Evolutionary conservation across 2,888 invertebrate species (phyloP).

Genomic region (Calliopum simillimum): DNA sequence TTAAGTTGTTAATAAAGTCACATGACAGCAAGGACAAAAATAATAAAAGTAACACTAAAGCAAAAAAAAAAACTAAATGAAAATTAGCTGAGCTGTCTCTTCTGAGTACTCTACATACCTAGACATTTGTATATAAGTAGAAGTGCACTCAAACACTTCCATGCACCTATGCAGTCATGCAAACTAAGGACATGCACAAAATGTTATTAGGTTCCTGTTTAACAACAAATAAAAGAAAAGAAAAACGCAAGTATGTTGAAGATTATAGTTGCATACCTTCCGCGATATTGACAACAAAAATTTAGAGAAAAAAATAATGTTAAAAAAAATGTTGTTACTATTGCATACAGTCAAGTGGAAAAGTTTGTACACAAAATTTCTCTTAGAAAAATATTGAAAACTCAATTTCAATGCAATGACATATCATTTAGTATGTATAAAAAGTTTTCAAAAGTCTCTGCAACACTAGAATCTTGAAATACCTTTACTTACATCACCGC

Average conservation of each 20-base stretch:
- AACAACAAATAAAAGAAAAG: constrained; percentile 15
- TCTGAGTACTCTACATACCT: not conserved
- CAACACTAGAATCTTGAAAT: too few relatives aligned
- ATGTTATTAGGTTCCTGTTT: constrained; percentile 28
- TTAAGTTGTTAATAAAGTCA: not conserved
- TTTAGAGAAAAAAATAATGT: too few relatives aligned
- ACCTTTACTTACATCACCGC: too few relatives aligned
- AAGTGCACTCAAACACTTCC: not conserved
- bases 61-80: constrained; percentile 2
- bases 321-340: too few relatives aligned
- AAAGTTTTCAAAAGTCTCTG: too few relatives aligned
- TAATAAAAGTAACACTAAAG: constrained; percentile 3
- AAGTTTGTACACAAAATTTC: too few relatives aligned
- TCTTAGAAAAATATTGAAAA: too few relatives aligned
- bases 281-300: constrained; percentile 8
- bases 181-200: constrained; percentile 10
- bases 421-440: too few relatives aligned
- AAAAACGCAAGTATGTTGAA: constrained; percentile 14
- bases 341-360: too few relatives aligned
- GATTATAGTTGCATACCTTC: constrained; percentile 12
- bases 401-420: too few relatives aligned
- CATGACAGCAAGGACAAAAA: not conserved
- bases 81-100: constrained; percentile 3
- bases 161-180: not conserved
- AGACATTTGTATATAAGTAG: not conserved